Conservation (phyloP, 2,888 invertebrate genomes). For the Spisula solida region DNA sequence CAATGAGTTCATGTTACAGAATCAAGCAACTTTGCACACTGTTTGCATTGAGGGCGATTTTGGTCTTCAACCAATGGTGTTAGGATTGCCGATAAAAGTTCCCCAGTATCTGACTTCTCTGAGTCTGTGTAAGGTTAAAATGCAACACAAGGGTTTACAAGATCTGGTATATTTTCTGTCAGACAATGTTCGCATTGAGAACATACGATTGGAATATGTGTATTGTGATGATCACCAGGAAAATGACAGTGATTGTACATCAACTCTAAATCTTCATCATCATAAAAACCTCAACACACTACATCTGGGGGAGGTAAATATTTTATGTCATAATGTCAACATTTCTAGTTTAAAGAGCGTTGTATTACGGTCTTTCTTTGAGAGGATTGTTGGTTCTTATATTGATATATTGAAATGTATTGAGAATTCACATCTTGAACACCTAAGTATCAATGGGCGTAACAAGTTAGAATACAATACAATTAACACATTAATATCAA, state of each 20-base stretch:
- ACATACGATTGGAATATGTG: not conserved
- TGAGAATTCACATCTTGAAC: not conserved
- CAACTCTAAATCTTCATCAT: not conserved
- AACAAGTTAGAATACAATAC: not conserved
- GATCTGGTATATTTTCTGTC: not conserved
- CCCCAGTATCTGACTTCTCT: not conserved
- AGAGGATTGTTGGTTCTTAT: not conserved
- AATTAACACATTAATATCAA: not conserved
- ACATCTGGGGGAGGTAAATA: not conserved
- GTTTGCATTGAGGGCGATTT: not conserved
- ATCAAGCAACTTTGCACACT: not conserved
- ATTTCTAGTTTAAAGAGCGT: not conserved
- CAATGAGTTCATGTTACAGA: not conserved
- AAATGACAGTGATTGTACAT: not conserved
- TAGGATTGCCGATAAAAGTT: not conserved
- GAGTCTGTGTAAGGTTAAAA: not conserved
- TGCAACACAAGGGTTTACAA: not conserved
- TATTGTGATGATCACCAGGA: not conserved
- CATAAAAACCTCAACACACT: not conserved
- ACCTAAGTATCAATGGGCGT: not conserved
- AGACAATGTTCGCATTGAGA: constrained; percentile 1
- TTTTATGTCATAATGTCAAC: not conserved
- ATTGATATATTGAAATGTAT: not conserved
- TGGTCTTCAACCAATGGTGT: not conserved
- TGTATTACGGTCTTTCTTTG: not conserved